phyloP scores from a whole-genome alignment of 2,113 vertebrate genomes.

The Lonchura striata region DNA sequence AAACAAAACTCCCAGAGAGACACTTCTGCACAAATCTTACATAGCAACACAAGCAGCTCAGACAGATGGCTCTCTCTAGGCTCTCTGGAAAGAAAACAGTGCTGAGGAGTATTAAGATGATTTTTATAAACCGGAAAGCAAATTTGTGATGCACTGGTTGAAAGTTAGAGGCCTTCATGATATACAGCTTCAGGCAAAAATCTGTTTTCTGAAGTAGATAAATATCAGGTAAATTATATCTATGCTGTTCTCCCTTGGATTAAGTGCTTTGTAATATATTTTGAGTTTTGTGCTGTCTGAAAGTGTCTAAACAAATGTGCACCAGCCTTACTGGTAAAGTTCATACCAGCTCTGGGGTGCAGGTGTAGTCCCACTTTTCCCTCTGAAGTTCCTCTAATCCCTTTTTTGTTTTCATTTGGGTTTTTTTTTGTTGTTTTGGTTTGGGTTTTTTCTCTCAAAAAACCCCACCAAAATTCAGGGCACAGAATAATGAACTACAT shows the following conservation, averaged over 20 bases:
- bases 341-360: neutral
- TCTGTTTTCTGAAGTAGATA: neutral
- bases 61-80: conserved; percentile 15
- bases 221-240: neutral
- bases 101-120: neutral
- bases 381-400: neutral
- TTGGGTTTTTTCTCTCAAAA: neutral
- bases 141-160: neutral
- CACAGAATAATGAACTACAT: neutral
- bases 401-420: neutral
- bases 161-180: conserved; percentile 6
- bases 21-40: neutral
- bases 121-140: conserved; percentile 24
- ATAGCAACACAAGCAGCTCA: neutral
- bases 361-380: neutral
- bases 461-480: neutral
- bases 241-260: neutral
- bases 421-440: neutral
- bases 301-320: neutral
- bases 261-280: neutral
- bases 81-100: conserved; percentile 25
- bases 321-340: neutral
- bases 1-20: conserved; percentile 56
- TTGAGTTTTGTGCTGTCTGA: neutral
- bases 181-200: conserved; percentile 18